Conservation (phyloP, 2,888 invertebrate genomes). For the Aphidoletes aphidimyza region DNA sequence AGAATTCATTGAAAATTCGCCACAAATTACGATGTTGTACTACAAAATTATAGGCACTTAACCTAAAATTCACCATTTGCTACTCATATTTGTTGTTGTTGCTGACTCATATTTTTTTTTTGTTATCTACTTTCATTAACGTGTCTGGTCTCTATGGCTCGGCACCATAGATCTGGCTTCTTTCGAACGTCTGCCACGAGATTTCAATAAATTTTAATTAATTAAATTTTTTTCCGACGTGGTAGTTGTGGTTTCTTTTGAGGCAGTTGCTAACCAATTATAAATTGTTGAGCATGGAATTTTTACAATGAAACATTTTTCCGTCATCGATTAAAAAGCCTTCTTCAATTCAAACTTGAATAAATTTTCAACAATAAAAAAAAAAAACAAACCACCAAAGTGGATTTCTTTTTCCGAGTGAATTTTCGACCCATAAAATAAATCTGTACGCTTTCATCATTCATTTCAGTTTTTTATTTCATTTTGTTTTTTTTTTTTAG, state of each 20-base stretch:
- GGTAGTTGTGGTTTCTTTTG: neutral
- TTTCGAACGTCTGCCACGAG: neutral
- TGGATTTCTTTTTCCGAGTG: neutral
- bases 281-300: neutral
- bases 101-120: too few species aligned
- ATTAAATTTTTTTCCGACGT: neutral
- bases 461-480: too few species aligned
- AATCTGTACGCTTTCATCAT: neutral
- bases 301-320: neutral
- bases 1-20: neutral
- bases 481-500: too few species aligned
- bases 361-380: neutral
- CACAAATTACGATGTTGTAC: slow-evolving; percentile 4
- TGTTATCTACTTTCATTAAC: too few species aligned
- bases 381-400: neutral
- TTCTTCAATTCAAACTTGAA: neutral
- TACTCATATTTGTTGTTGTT: too few species aligned
- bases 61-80: neutral
- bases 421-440: slow-evolving; percentile 11
- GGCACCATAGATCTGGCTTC: neutral
- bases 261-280: slow-evolving; percentile 4
- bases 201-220: slow-evolving; percentile 29
- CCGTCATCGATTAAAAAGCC: neutral
- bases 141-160: too few species aligned
- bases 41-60: slow-evolving; percentile 5